Evolutionary conservation across 2,888 invertebrate species (phyloP).

Genomic region (Leistus spinibarbis): DNA sequence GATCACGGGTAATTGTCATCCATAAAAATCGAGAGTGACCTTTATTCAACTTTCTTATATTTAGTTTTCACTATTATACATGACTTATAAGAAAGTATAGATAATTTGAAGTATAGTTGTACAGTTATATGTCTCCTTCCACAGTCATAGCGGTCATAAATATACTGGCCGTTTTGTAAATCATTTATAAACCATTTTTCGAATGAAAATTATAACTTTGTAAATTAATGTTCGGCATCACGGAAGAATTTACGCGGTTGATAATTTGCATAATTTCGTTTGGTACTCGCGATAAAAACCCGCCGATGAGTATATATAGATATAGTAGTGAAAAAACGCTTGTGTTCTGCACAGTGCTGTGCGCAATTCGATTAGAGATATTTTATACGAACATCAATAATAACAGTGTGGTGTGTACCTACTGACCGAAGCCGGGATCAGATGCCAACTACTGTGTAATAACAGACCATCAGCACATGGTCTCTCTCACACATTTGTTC

Average conservation of each 20-base stretch:
- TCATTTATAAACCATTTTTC: background rate
- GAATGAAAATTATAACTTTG: background rate
- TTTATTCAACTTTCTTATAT: too few species aligned
- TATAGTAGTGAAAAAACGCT: background rate
- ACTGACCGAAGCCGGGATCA: background rate
- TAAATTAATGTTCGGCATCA: background rate
- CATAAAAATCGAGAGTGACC: too few species aligned
- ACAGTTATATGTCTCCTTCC: too few species aligned
- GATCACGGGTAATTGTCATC: too few species aligned
- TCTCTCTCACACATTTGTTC: background rate
- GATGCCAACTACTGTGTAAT: background rate
- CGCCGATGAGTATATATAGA: too few species aligned
- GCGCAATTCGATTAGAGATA: background rate
- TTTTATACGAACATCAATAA: background rate
- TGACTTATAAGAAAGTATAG: too few species aligned
- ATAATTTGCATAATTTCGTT: background rate
- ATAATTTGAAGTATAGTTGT: too few species aligned
- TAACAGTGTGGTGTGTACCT: background rate
- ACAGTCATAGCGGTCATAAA: background rate
- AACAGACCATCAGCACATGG: too few species aligned
- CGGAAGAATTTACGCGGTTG: background rate
- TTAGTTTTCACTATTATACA: too few species aligned
- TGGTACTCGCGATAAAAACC: too few species aligned
- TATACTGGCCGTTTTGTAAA: background rate
- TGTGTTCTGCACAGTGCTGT: background rate